phyloP scores from a whole-genome alignment of 2,888 invertebrate genomes.

The Synergus laeviventris region DNA sequence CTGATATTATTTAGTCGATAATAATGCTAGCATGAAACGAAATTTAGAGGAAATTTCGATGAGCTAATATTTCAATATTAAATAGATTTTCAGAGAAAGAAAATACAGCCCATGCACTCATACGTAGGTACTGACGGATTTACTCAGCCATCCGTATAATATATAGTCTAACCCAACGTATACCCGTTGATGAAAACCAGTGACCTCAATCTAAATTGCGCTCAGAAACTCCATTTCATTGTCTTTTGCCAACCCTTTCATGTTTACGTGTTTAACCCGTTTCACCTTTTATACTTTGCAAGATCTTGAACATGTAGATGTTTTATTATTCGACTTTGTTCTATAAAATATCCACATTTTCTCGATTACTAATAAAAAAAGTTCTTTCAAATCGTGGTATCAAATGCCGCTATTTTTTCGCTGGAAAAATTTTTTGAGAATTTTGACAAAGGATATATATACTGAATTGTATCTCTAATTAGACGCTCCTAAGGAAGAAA shows the following conservation, averaged over 20 bases:
- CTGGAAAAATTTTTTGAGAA: constrained; percentile 13
- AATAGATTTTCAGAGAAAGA: not conserved
- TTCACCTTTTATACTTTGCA: not conserved
- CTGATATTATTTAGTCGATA: too few relatives aligned
- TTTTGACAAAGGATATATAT: not conserved
- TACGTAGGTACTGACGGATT: constrained; percentile 3
- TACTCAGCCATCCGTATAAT: constrained; percentile 8
- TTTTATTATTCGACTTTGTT: constrained; percentile 29
- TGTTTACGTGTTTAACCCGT: constrained; percentile 27
- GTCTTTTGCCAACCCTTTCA: constrained; percentile 48
- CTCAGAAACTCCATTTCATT: constrained; percentile 57
- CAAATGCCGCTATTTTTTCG: constrained; percentile 5
- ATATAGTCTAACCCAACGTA: constrained; percentile 30
- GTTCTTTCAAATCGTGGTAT: not conserved
- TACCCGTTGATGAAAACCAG: constrained; percentile 56
- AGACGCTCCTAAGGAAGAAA: not conserved
- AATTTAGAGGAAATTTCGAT: too few relatives aligned
- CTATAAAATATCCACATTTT: constrained; percentile 9
- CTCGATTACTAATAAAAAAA: constrained; percentile 19
- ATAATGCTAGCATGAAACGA: too few relatives aligned
- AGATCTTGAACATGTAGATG: constrained; percentile 19
- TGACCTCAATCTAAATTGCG: constrained; percentile 62
- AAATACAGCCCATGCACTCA: constrained; percentile 11
- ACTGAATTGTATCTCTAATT: not conserved
- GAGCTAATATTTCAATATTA: not conserved